Base-by-base conservation (phyloP, 1,140 invertebrate genomes). In the Ditylenchus dipsaci region DNA sequence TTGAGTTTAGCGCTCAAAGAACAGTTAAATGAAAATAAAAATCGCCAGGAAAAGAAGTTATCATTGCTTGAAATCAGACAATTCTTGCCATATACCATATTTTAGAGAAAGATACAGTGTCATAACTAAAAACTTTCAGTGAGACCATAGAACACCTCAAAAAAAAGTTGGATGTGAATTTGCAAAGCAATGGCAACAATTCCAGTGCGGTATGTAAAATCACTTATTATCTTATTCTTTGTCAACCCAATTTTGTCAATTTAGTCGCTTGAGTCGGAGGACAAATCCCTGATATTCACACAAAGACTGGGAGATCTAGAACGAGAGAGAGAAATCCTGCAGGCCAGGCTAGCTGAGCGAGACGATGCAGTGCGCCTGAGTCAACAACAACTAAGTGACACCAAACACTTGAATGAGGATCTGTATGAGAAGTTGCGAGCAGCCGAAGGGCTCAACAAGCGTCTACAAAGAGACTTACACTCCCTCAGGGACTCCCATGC, bases 91-190 rank as follows among this genome's bases (percentile, higher is more conserved):
- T n/a, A n/a, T n/a, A n/a, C n/a, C n/a, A n/a, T n/a, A n/a, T n/a
- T n/a, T n/a, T n/a, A n/a, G n/a, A n/a, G n/a, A n/a, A n/a, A n/a
- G n/a, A n/a, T n/a, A n/a, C n/a, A n/a, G n/a, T n/a, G n/a, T n/a
- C n/a, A n/a, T 17, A 33, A 43, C n/a, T 19, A 15, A 23, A 21
- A 67, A 62, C 61, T 58, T 67, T 66, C n/a, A 68, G 63, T 71
- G 17, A 38, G 21, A 57, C 68, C 33, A 56, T 43, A 21, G 61
- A 69, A 58, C 49, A 21, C 42, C 33, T 65, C 42, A 76, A 65
- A 23, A 73, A 17, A 42, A 76, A 78, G 45, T 30, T 76, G 13
- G 75, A 78, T n/a, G 45, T 42, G 1, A n/a, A n/a, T n/a, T n/a
- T n/a, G n/a, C n/a, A n/a, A n/a, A n/a, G n/a, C n/a, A n/a, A n/a